Conservation (phyloP, 2,113 vertebrate genomes). For the Romanogobio albipinnatus region DNA sequence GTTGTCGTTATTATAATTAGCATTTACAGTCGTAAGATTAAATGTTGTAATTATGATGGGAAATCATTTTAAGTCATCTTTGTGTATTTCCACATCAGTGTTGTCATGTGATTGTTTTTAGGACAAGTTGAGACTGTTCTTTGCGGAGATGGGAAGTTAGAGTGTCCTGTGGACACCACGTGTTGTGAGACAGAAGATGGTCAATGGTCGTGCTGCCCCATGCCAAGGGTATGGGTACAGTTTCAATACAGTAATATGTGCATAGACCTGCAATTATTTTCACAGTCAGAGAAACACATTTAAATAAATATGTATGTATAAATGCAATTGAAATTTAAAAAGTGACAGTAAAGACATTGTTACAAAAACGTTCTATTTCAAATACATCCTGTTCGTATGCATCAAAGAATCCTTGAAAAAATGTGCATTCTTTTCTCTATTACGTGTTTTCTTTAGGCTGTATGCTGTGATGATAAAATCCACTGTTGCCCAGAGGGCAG, state of each 20-base stretch:
- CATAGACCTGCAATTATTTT: neutral
- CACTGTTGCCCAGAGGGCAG: slow-evolving; percentile 75
- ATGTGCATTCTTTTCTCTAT: neutral
- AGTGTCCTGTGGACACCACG: slow-evolving; percentile 80
- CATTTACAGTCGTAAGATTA: neutral
- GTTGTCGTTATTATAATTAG: too few species aligned
- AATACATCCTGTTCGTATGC: too few species aligned
- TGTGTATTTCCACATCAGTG: neutral
- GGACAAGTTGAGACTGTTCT: slow-evolving; percentile 64
- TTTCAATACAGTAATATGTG: neutral
- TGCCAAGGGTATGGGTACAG: slow-evolving; percentile 76
- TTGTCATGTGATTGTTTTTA: slow-evolving; percentile 54
- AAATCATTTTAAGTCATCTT: neutral
- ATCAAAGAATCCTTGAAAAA: too few species aligned
- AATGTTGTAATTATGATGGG: neutral
- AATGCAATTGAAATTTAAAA: too few species aligned
- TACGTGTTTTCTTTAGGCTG: slow-evolving; percentile 62
- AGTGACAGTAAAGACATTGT: too few species aligned
- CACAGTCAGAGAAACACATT: neutral
- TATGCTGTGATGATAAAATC: slow-evolving; percentile 72
- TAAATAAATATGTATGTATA: neutral
- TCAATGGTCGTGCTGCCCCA: slow-evolving; percentile 84
- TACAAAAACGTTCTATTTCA: too few species aligned
- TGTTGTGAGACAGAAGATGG: slow-evolving; percentile 78
- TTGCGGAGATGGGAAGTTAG: slow-evolving; percentile 73